A percentile compares a stretch with the other conserved stretches of the same genome.
Conservation (phyloP, 2,888 invertebrate species). For the Thereva unica region DNA sequence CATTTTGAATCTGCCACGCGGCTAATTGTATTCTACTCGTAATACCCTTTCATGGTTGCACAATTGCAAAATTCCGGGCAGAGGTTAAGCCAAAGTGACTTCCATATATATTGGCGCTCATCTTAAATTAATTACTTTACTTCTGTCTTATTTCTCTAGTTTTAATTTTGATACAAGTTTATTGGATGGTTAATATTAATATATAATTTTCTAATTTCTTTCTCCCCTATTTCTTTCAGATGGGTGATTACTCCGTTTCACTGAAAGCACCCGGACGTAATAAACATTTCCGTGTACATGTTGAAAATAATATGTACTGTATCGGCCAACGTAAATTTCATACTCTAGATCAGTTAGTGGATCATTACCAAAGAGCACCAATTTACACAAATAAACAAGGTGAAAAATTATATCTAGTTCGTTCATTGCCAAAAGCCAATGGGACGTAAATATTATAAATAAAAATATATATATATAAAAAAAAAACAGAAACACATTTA, state of each 20-base stretch:
- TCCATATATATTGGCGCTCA: too few relatives aligned
- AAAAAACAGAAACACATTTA: background rate
- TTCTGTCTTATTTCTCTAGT: too few relatives aligned
- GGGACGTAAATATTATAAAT: slow-evolving; percentile 54
- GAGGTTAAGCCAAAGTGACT: too few relatives aligned
- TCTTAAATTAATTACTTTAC: too few relatives aligned
- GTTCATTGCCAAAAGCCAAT: slow-evolving; percentile 78
- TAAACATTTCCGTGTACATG: slow-evolving; percentile 98
- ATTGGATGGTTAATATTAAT: background rate
- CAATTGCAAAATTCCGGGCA: too few relatives aligned
- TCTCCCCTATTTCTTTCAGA: slow-evolving; percentile 63
- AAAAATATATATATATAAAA: slow-evolving; percentile 36
- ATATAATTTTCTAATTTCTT: slow-evolving; percentile 3
- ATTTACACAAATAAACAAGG: slow-evolving; percentile 98
- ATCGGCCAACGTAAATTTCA: slow-evolving; percentile 98
- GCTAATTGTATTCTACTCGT: too few relatives aligned
- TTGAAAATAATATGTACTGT: slow-evolving; percentile 88
- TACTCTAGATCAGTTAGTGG: slow-evolving; percentile 92
- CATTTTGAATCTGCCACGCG: too few relatives aligned
- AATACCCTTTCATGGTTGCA: too few relatives aligned
- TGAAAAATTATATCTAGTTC: slow-evolving; percentile 95
- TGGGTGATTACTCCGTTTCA: slow-evolving; percentile 97
- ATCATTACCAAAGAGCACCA: slow-evolving; percentile 98
- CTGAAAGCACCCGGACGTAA: slow-evolving; percentile 96
- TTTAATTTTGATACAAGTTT: background rate